phyloP scores from a whole-genome alignment of 2,888 invertebrate genomes.

The Hymenopus coronatus region DNA sequence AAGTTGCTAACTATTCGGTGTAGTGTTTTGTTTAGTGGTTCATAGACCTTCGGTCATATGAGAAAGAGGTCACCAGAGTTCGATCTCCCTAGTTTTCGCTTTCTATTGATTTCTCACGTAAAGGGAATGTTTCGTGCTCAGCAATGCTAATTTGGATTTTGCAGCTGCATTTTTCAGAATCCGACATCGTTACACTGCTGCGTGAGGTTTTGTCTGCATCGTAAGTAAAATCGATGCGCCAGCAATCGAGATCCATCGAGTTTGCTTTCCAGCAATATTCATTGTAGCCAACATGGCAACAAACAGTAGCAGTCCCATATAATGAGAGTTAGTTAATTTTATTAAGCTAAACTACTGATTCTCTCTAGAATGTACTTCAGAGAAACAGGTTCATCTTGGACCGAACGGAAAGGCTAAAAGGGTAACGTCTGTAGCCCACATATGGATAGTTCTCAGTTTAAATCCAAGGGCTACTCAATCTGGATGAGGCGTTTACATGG shows the following conservation, averaged over 20 bases:
- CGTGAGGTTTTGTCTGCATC: background rate
- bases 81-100: background rate
- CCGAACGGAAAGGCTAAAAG: too few species aligned
- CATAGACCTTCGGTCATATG: background rate
- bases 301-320: too few species aligned
- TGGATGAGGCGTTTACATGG: too few species aligned
- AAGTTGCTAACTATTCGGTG: too few species aligned
- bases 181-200: background rate
- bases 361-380: too few species aligned
- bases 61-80: background rate
- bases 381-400: too few species aligned
- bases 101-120: background rate
- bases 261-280: background rate
- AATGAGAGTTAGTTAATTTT: too few species aligned
- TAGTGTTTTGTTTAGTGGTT: too few species aligned
- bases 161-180: background rate
- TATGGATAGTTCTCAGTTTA: too few species aligned
- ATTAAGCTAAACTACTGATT: too few species aligned
- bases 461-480: too few species aligned
- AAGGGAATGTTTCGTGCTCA: background rate
- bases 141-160: background rate
- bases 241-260: slow-evolving; percentile 3
- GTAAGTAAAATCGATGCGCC: background rate
- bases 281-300: background rate
- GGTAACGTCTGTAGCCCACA: too few species aligned